Base-by-base conservation (phyloP, 1,140 invertebrate species). In the Matsumurasca onukii region DNA sequence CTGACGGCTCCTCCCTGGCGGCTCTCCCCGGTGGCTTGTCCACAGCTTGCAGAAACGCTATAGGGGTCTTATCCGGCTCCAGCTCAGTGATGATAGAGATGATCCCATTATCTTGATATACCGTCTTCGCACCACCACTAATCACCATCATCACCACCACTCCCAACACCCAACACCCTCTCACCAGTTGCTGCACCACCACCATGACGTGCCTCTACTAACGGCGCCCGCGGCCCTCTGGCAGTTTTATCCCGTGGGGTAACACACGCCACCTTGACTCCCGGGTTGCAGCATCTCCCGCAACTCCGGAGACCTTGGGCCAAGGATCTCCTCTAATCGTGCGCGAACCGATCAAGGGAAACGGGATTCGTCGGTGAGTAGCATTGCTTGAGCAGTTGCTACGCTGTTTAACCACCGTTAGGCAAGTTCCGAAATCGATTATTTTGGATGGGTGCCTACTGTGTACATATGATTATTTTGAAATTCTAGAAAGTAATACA, bases 1-100 rank as follows among this genome's bases (percentile, higher is more conserved):
- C 2, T 27, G 15, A 27, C 25, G 3, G 3, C 49, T 51, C 49
- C 49, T 51, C 20, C 20, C 9, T 2, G 9, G 22, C 22, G 3
- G 55, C 30, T 22, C 20, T 22, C 2, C 2, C 2, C 55, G 2
- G 55, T 12, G 2, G 9, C 15, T 3, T 25, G 25, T 25, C 25
- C n/a, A 22, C 55, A 5, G 25, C 55, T 29, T 59, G 55, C 22
- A 59, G 55, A 24, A 27, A 59, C n/a, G 15, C 3, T 3, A 59
- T 27, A 2, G 55, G 55, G n/a, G 24, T 59, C 55, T 27, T 59
- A 9, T 59, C 55, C 55, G 22, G 22, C n/a, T 59, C 55, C 25
- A 59, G 3, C 25, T 59, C 55, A 2, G 55, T 59, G 25, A 59
- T 59, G 55, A 59, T 59, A 27, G 55, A 59, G 2, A 59, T 29